Evolutionary conservation across 2,888 invertebrate genomes (phyloP).

Genomic region (Globia sparganii): DNA sequence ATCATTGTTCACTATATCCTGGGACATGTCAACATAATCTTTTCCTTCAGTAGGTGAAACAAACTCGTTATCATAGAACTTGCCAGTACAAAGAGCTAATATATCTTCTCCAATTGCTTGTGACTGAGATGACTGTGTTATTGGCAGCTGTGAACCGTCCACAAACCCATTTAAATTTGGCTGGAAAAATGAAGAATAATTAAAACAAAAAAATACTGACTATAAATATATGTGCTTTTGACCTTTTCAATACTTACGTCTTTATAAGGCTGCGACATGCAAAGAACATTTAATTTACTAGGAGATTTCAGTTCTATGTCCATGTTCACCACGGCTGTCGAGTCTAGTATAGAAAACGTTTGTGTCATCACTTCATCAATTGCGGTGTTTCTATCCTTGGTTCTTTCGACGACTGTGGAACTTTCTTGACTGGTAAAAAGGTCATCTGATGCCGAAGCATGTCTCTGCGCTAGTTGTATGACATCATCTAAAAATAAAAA

Average conservation of each 20-base stretch:
- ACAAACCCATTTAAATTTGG: constrained; percentile 88
- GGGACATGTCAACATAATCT: constrained; percentile 55
- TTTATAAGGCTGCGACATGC: constrained; percentile 73
- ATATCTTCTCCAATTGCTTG: constrained; percentile 87
- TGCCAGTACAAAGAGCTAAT: constrained; percentile 90
- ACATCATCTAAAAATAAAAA: constrained; percentile 80
- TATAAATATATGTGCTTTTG: too few species aligned
- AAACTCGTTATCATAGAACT: constrained; percentile 88
- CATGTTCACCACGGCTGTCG: constrained; percentile 40
- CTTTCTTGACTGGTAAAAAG: constrained; percentile 81
- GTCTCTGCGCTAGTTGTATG: constrained; percentile 80
- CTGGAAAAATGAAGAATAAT: constrained; percentile 66
- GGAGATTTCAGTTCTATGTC: constrained; percentile 42
- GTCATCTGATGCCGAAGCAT: constrained; percentile 79
- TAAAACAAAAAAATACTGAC: background rate
- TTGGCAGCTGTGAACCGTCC: constrained; percentile 85
- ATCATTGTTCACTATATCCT: constrained; percentile 54
- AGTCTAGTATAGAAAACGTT: constrained; percentile 80
- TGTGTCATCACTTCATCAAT: constrained; percentile 77
- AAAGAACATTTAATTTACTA: constrained; percentile 63
- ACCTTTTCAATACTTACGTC: constrained; percentile 73
- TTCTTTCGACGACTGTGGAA: constrained; percentile 47
- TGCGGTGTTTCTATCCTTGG: constrained; percentile 49
- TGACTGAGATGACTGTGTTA: constrained; percentile 76
- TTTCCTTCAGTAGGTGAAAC: constrained; percentile 72